These are phyloP conservation scores for Drosophila prolongata DNA, from an alignment of 2,888 invertebrate species.

Conservation along the genomic window DNA sequence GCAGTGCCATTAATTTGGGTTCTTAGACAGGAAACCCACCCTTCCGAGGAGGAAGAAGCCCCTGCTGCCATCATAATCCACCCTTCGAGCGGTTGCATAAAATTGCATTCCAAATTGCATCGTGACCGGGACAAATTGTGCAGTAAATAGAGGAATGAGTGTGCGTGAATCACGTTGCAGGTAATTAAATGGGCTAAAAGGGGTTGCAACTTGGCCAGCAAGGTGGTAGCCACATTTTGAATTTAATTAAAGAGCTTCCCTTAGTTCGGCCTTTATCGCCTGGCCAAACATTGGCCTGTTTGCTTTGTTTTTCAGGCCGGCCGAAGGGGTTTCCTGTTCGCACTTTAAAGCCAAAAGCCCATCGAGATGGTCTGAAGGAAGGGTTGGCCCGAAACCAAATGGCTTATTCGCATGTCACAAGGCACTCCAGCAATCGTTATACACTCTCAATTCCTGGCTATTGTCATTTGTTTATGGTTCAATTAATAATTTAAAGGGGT, in stretches of 20 bases:
- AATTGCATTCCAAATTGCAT: conserved; percentile 75
- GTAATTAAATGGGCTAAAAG: conserved; percentile 22
- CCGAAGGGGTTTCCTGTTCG: conserved; percentile 52
- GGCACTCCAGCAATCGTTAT: conserved; percentile 42
- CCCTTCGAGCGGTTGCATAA: conserved; percentile 62
- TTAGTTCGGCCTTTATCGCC: conserved; percentile 50
- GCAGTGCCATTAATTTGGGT: conserved; percentile 48
- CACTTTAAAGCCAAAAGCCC: conserved; percentile 46
- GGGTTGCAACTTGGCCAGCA: conserved; percentile 31
- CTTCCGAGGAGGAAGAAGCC: conserved; percentile 14
- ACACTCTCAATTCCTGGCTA: conserved; percentile 13
- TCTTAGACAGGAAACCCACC: conserved; percentile 48
- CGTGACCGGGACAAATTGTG: conserved; percentile 73
- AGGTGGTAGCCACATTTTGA: conserved; percentile 58
- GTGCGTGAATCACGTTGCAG: conserved; percentile 63
- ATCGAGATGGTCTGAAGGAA: conserved; percentile 4
- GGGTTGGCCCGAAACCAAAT: conserved; percentile 53
- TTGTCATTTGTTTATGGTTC: conserved; percentile 20
- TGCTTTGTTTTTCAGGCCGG: conserved; percentile 54
- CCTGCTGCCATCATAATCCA: conserved; percentile 39
- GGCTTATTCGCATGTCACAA: conserved; percentile 64
- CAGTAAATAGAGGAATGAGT: conserved; percentile 46
- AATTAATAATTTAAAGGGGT: conserved; percentile 31
- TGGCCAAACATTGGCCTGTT: conserved; percentile 56
- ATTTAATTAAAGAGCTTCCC: conserved; percentile 64